Base-by-base conservation (phyloP, 2,113 vertebrate species). In the Mugil cephalus region DNA sequence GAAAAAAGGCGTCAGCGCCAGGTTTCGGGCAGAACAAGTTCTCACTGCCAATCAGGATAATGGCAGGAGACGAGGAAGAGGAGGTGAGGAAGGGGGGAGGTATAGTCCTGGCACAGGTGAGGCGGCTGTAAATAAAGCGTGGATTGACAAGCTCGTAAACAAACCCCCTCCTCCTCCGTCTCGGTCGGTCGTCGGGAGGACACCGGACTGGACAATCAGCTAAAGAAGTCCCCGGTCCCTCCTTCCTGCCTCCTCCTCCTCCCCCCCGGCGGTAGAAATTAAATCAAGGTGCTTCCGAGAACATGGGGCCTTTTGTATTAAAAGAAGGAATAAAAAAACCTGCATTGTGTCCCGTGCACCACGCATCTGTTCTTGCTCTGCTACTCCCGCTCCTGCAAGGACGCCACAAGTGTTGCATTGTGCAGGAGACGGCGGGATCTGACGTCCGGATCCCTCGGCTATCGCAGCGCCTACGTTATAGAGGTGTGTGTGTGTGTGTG, bases 251-350 rank as follows among this genome's bases (percentile, higher is more conserved):
- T 30, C 24, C 24, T n/a, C 74, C 86, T 80, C 88, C 72, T 89
- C 71, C 94, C 94, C n/a, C n/a, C n/a, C 89, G 84, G 81, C 85
- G 91, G 87, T 90, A 90, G 94, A 94, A 96, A 96, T 95, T 89
- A 92, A 96, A 95, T 95, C 90, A 94, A 94, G 93, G 92, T 94
- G 93, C 94, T 97, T 97, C 95, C 95, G 93, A 96, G 95, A 98
- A 97, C 89, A 94, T 87, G 87, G 89, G 85, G 80, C 50, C 75
- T 76, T 30, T 70, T 79, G 74, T 80, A n/a, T 71, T 45, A 18
- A 34, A 36, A 46, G 45, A 40, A 61, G 21, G 15, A 21, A 35
- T 50, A 50, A 77, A 50, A 77, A 82, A 81, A 77, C 11, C 56
- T 50, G 70, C 73, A 80, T 84, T 87, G 85, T 84, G 76, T 14